A percentile compares a stretch with the other conserved stretches of the same genome.
Evolutionary conservation across 23 tunicate genomes (phyloP).

Genomic region (Diplosoma virens): DNA sequence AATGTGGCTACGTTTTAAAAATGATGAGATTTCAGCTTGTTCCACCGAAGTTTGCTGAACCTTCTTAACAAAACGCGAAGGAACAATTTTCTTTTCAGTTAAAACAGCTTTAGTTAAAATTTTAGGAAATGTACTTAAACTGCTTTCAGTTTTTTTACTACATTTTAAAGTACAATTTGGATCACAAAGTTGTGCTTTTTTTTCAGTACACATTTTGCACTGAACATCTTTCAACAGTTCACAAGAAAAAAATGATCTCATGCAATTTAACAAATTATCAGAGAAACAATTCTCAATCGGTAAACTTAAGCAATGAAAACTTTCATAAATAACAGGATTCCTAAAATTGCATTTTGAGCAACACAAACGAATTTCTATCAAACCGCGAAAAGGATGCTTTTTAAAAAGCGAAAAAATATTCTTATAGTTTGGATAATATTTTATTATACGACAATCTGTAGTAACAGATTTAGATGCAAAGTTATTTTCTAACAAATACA

Average conservation of each 20-base stretch:
- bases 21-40: constrained; percentile 2
- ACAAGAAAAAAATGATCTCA: constrained; percentile 39
- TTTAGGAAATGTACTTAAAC: no score
- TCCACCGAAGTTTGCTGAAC: no score
- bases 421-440: neutral
- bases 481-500: no score
- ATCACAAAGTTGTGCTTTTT: neutral
- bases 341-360: constrained; percentile 52
- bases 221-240: constrained; percentile 55
- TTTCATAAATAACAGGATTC: constrained; percentile 67
- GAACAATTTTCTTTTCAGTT: no score
- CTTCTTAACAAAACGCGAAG: no score
- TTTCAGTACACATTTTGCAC: constrained; percentile 45
- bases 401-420: neutral
- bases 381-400: constrained; percentile 43
- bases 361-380: constrained; percentile 32
- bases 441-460: no score
- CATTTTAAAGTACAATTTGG: no score
- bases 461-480: neutral
- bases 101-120: no score
- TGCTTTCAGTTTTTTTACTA: no score
- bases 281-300: constrained; percentile 17
- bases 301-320: constrained; percentile 74
- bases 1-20: constrained; percentile 18
- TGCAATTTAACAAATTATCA: constrained; percentile 41